Evolutionary conservation across 1,140 invertebrate species (phyloP).

Genomic region (Heliconius nattereri): DNA sequence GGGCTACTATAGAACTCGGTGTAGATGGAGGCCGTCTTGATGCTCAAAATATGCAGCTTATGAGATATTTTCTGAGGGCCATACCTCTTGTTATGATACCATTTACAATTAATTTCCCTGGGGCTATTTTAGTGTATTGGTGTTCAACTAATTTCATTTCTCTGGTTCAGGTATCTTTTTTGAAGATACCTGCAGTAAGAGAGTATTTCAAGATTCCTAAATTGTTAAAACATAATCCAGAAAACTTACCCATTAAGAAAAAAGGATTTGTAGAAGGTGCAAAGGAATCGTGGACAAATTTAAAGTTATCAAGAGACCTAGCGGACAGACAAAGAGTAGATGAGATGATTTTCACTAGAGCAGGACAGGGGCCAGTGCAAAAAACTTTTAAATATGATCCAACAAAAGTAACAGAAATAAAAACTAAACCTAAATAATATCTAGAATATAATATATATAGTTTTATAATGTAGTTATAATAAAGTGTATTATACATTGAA

Average conservation of each 20-base stretch:
- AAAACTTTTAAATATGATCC: conserved; percentile 95
- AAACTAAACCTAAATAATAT: conserved; percentile 71
- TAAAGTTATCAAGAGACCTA: conserved; percentile 89
- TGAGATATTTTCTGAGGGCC: conserved; percentile 88
- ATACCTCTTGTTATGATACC: conserved; percentile 92
- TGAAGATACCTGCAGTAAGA: conserved; percentile 89
- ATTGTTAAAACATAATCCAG: conserved; percentile 82
- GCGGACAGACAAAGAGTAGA: conserved; percentile 89
- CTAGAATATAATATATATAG: conserved; percentile 39
- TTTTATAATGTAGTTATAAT: conserved; percentile 31
- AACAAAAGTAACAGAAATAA: conserved; percentile 82
- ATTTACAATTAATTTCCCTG: conserved; percentile 94
- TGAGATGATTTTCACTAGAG: conserved; percentile 89
- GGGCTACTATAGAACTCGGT: conserved; percentile 91
- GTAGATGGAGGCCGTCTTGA: conserved; percentile 86
- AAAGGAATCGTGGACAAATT: conserved; percentile 92
- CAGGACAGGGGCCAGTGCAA: conserved; percentile 90
- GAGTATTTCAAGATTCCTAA: conserved; percentile 90
- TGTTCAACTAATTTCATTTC: conserved; percentile 94
- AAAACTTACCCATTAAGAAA: conserved; percentile 84
- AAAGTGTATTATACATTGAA: conserved; percentile 38
- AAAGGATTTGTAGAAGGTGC: conserved; percentile 90
- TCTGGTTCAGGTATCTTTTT: conserved; percentile 88
- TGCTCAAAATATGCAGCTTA: conserved; percentile 84
- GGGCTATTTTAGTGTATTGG: conserved; percentile 96